phyloP scores from a whole-genome alignment of 1,140 invertebrate species.

The Ridgeia piscesae region DNA sequence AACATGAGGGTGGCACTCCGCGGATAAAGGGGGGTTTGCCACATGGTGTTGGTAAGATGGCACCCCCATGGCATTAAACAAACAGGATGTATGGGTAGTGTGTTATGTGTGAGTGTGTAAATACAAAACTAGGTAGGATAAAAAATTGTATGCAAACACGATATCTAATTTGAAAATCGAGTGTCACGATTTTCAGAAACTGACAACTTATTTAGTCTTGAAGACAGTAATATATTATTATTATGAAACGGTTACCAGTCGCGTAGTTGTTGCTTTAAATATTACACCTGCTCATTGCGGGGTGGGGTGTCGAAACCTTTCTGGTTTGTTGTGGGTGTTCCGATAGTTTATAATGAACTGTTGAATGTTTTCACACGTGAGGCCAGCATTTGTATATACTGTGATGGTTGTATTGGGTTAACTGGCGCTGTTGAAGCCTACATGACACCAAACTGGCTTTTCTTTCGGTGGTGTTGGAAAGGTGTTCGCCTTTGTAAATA shows the following conservation, averaged over 20 bases:
- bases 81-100: neutral
- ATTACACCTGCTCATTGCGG: neutral
- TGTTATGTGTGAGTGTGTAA: neutral
- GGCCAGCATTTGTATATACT: neutral
- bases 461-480: neutral
- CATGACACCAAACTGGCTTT: neutral
- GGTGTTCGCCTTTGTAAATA: neutral
- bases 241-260: neutral
- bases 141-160: neutral
- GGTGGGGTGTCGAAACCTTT: neutral
- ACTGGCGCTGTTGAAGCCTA: neutral
- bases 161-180: neutral
- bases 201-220: neutral
- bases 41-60: neutral
- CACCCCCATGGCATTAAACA: neutral
- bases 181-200: neutral
- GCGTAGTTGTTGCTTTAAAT: neutral
- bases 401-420: neutral
- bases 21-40: neutral
- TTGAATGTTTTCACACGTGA: neutral
- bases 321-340: neutral
- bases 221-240: neutral
- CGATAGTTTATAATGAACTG: neutral
- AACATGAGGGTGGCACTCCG: neutral
- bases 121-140: constrained; percentile 1